Evolutionary conservation across 2,113 vertebrate genomes (phyloP).

Genomic region (Gila orcuttii): DNA sequence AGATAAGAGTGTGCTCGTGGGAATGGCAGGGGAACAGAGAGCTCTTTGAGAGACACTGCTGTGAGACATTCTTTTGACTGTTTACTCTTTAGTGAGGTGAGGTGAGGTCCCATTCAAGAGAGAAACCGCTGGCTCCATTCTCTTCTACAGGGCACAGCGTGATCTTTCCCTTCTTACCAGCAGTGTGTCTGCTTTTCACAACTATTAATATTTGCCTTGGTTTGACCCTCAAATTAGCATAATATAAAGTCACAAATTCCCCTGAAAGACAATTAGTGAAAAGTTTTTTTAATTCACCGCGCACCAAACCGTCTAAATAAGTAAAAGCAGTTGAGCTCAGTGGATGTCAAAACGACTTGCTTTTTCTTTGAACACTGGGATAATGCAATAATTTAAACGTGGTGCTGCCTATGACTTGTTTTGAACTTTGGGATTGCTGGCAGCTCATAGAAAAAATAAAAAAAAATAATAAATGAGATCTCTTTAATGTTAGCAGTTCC

Average conservation of each 20-base stretch:
- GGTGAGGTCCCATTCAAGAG: slow-evolving; percentile 76
- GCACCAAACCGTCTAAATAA: neutral
- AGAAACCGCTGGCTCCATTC: slow-evolving; percentile 59
- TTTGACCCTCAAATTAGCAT: neutral
- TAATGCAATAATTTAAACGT: slow-evolving; percentile 5
- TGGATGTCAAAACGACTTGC: slow-evolving; percentile 7
- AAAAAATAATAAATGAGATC: neutral
- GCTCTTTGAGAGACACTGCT: slow-evolving; percentile 79
- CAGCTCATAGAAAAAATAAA: neutral
- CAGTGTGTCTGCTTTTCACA: neutral
- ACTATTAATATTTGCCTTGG: slow-evolving; percentile 11
- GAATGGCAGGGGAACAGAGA: slow-evolving; percentile 81
- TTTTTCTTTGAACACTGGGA: neutral
- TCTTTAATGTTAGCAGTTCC: neutral
- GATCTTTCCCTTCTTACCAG: neutral
- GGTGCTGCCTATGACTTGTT: neutral
- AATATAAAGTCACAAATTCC: slow-evolving; percentile 19
- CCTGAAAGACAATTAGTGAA: neutral
- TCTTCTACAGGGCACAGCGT: slow-evolving; percentile 35
- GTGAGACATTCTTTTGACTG: slow-evolving; percentile 47
- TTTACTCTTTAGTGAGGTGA: slow-evolving; percentile 69
- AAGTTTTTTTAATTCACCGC: neutral
- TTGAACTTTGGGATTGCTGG: slow-evolving; percentile 11
- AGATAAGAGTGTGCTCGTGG: slow-evolving; percentile 38
- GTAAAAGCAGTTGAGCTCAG: slow-evolving; percentile 2